Evolutionary conservation across 2,113 vertebrate genomes (phyloP).

Genomic region (Stegostoma tigrinum): DNA sequence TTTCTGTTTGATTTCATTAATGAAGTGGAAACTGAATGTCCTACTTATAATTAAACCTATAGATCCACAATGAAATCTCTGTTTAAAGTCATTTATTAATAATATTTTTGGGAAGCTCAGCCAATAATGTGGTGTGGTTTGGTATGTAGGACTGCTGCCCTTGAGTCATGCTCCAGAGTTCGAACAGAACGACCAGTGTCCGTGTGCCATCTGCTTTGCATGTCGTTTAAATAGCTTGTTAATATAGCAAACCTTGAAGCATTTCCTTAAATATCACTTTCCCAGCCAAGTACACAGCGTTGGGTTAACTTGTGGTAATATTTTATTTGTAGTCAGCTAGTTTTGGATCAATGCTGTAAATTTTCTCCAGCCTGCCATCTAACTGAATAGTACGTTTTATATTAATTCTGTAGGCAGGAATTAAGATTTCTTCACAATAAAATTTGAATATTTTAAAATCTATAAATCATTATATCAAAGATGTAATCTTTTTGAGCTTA

Average conservation of each 20-base stretch:
- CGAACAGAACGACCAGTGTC: slow-evolving; percentile 46
- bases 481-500: not conserved
- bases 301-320: slow-evolving; percentile 7
- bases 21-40: not conserved
- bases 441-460: not conserved
- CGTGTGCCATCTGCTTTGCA: slow-evolving; percentile 35
- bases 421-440: slow-evolving; percentile 10
- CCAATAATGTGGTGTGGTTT: slow-evolving; percentile 42
- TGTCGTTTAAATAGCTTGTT: slow-evolving; percentile 19
- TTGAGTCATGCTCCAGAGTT: not conserved
- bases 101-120: slow-evolving; percentile 34
- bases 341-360: not conserved
- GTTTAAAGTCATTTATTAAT: slow-evolving; percentile 40
- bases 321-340: slow-evolving; percentile 7
- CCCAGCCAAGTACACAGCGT: slow-evolving; percentile 5
- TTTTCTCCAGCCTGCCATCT: not conserved
- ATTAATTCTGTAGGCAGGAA: not conserved
- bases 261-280: slow-evolving; percentile 21
- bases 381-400: slow-evolving; percentile 12
- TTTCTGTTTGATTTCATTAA: slow-evolving; percentile 22
- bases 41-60: slow-evolving; percentile 15
- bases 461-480: not conserved
- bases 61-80: slow-evolving; percentile 46
- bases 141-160: slow-evolving; percentile 43
- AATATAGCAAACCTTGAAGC: slow-evolving; percentile 8